Base-by-base conservation (phyloP, 2,113 vertebrate genomes). In the Heteronetta atricapilla region DNA sequence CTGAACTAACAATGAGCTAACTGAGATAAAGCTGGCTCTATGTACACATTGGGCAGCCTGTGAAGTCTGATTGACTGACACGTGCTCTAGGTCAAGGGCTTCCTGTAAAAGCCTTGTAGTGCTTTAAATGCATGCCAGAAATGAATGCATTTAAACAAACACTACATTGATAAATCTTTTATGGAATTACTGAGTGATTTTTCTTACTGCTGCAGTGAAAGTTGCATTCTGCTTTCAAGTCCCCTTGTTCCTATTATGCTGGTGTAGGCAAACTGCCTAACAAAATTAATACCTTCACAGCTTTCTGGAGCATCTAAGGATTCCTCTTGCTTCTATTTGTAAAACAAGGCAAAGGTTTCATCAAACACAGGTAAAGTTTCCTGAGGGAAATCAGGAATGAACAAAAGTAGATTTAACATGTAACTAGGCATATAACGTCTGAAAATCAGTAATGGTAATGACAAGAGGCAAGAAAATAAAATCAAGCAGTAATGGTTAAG, bases 401-500 rank as follows among this genome's bases (percentile, higher is more conserved):
- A 64, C 58, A 75, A 77, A 93, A 3, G 5, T 55, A 72, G 62
- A 75, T 14, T 70, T 67, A 75, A 20, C 46, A 75, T 46, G 20
- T 86, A 67, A 63, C 11, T 29, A 42, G 36, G 23, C 20, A 40
- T 52, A 34, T 67, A 80, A 95, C 58, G 67, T n/a, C 42, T 80
- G 80, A 60, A 80, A 88, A 82, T 76, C 88, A 93, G 79, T 38
- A 77, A 84, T 67, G 76, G 53, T 28, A 6, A 84, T 66, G 40
- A 94, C 79, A 89, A 60, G 58, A 92, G 25, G 53, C 63, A 90
- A 62, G 53, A 76, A 93, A 95, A 94, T 55, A 70, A 91, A 82
- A 84, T 38, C 44, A 84, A 85, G 66, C 67, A 80, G 55, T 58
- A 85, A 63, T 74, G 58, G 52, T 55, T 70, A 90, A 59, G 56